Conservation (phyloP, 1,140 invertebrate species). For the Dendrolimus punctatus region DNA sequence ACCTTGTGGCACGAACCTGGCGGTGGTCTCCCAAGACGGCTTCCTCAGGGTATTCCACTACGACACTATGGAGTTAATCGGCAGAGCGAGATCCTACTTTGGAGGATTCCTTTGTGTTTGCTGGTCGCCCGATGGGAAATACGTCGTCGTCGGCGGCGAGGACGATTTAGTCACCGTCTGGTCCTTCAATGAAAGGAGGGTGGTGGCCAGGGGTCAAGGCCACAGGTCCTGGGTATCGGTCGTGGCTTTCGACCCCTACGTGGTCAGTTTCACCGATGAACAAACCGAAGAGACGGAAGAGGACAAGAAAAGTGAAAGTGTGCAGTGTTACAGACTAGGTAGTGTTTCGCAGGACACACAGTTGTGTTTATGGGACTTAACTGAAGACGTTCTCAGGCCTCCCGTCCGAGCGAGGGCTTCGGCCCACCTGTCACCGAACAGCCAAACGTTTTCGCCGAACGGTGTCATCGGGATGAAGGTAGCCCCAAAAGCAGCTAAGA, state of each 20-base stretch:
- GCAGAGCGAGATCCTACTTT: slow-evolving; percentile 95
- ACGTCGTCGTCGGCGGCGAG: slow-evolving; percentile 97
- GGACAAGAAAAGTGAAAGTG: slow-evolving; percentile 66
- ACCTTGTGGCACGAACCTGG: slow-evolving; percentile 93
- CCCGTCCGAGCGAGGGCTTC: slow-evolving; percentile 69
- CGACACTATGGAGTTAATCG: slow-evolving; percentile 95
- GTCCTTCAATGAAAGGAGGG: slow-evolving; percentile 92
- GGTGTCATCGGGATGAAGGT: slow-evolving; percentile 45
- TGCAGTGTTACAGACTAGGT: slow-evolving; percentile 90
- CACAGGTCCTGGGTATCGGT: slow-evolving; percentile 97
- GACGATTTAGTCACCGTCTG: slow-evolving; percentile 99
- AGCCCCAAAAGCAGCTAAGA: slow-evolving; percentile 33
- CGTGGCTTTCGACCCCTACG: slow-evolving; percentile 96
- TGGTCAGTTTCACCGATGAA: slow-evolving; percentile 67
- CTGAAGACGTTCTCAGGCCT: slow-evolving; percentile 91
- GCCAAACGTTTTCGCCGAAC: slow-evolving; percentile 49
- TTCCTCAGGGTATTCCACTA: slow-evolving; percentile 97
- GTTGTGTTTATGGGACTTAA: slow-evolving; percentile 98
- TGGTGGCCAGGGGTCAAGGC: slow-evolving; percentile 95
- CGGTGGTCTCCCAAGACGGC: slow-evolving; percentile 96
- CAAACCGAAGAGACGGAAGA: slow-evolving; percentile 75
- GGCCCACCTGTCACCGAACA: slow-evolving; percentile 52
- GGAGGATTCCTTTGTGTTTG: slow-evolving; percentile 96
- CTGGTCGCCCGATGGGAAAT: slow-evolving; percentile 97
- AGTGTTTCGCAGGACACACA: slow-evolving; percentile 99